Evolutionary conservation across 1,140 invertebrate species (phyloP), one percentile per base, ranked within the genome.

Genomic region (Listronotus bonariensis): DNA sequence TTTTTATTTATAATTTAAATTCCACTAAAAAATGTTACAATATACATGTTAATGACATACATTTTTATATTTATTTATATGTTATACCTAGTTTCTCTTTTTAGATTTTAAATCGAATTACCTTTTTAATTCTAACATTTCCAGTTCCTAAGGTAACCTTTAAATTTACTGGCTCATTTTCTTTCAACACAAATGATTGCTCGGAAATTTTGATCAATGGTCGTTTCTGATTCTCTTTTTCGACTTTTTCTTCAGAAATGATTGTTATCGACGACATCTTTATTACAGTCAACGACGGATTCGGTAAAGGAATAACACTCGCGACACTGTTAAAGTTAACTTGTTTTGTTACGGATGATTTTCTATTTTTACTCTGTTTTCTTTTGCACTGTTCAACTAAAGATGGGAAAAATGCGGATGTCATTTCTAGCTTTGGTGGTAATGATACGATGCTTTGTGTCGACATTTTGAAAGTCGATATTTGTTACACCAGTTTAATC

Each of bases 361-460:
- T 26, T 14, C 36, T 36, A 2, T 49, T 54, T 12, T n/a, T 31
- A 31, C 7, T 7, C 3, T 51, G n/a, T 43, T 51, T 41, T 38
- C 20, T 57, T 49, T n/a, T 18, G 34, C 36, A 45, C n/a, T 46
- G 48, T 8, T 32, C 32, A 2, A 14, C 7, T 32, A 72, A 42
- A 18, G 65, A 55, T 26, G 57, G 61, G 46, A 70, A 53, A n/a
- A 69, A 72, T 57, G 62, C 65, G 1, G 73, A 56, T 20, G 59
- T 71, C 62, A 74, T 68, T 65, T 73, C 65, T 43, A 75, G 53
- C 48, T 69, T 66, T 10, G 70, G 69, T 34, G 73, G 73, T 43
- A 74, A 53, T 0, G 74, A 76, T 42, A 74, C 65, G 56, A 76
- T 57, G 55, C 74, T 76, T 56, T 73, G 71, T 34, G 67, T 68